Base-by-base conservation (phyloP, 2,797 vertebrate species). In the Thamnophis elegans region DNA sequence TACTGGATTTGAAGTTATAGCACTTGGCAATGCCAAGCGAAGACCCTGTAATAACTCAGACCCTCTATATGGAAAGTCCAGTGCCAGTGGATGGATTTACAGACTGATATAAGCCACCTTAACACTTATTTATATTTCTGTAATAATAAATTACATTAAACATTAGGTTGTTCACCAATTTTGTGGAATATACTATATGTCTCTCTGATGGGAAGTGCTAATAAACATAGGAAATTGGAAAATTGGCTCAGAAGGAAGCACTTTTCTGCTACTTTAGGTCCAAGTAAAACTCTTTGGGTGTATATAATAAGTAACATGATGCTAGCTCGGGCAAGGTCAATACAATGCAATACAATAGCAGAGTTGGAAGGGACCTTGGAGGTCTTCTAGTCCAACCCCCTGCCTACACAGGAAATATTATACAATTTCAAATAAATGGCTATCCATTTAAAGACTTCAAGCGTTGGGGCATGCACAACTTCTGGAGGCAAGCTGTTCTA, bases 111-210 rank as follows among this genome's bases (percentile, higher is more conserved):
- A 91, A 87, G 85, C 55, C n/a, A 0, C 42, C 54, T 88, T 89
- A 28, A 59, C 65, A 93, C 89, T 82, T 89, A 89, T 87, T 92
- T 90, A 91, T 90, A 73, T 86, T 85, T 87, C 87, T 90, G 86
- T 87, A 93, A 8, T 65, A 53, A 20, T 36, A 93, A 90, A 91
- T 90, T 90, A 91, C 94, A 60, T 42, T 89, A 85, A 85, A 92
- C 14, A 85, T 22, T 9, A 1, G 26, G 20, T 9, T 88, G 60
- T 20, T 92, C 86, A 60, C 0, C 26, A 58, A 0, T n/a, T 87
- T 60, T 85, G 7, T 91, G 36, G 88, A 47, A 89, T 53, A 14
- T 18, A 1, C 28, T 12, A 4, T 14, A 32, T 92, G 26, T 92
- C 53, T 90, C 0, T 25, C 32, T 88, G 14, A 16, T 68, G 89